These are phyloP conservation scores for Meganola albula DNA, from an alignment of 2,888 invertebrate species.

Conservation along the genomic window DNA sequence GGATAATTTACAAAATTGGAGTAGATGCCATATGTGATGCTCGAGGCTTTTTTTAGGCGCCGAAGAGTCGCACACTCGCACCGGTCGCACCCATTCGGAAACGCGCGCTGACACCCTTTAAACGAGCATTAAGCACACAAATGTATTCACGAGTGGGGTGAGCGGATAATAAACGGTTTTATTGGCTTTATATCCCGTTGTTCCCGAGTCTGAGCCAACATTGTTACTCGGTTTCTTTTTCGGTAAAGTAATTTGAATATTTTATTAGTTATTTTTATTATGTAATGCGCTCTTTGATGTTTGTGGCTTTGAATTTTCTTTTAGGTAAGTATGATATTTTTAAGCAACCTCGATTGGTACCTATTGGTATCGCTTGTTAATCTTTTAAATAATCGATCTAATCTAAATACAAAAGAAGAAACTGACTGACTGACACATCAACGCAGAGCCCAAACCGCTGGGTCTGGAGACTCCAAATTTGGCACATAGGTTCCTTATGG, in stretches of 20 bases:
- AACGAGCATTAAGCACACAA: constrained; percentile 51
- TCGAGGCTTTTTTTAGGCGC: constrained; percentile 56
- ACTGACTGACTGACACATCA: too few relatives aligned
- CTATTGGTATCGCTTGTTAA: too few relatives aligned
- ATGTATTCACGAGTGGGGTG: constrained; percentile 57
- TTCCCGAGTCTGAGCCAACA: constrained; percentile 40
- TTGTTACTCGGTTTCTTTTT: constrained; percentile 40
- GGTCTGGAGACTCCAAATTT: too few relatives aligned
- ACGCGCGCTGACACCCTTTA: constrained; percentile 36
- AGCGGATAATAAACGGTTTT: constrained; percentile 62
- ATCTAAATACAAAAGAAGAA: too few relatives aligned
- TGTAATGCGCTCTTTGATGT: constrained; percentile 10
- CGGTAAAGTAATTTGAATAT: constrained; percentile 40
- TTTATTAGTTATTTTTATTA: constrained; percentile 32
- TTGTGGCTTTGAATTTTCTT: too few relatives aligned
- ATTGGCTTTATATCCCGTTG: constrained; percentile 55
- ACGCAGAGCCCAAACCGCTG: too few relatives aligned
- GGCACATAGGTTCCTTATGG: too few relatives aligned
- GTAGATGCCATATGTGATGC: constrained; percentile 64
- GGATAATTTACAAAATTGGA: constrained; percentile 63
- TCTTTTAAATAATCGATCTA: too few relatives aligned
- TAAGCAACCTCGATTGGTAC: too few relatives aligned
- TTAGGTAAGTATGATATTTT: too few relatives aligned
- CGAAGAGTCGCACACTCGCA: constrained; percentile 51
- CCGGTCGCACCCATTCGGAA: constrained; percentile 44